phyloP scores from a whole-genome alignment of 2,113 vertebrate genomes.

The Poeciliopsis turrubarensis region DNA sequence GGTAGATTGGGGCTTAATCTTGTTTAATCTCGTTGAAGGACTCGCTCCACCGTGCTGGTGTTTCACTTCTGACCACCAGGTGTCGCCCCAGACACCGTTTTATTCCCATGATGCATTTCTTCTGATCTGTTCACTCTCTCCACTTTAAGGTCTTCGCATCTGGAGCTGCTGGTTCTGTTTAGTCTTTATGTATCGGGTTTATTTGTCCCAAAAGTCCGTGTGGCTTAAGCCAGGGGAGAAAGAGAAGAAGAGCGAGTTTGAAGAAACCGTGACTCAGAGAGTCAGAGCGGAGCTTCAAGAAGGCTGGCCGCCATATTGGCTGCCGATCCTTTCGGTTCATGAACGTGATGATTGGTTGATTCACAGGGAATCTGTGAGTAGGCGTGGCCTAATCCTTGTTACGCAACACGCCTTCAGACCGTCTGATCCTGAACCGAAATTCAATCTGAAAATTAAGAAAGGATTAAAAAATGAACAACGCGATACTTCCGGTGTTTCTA shows the following conservation, averaged over 20 bases:
- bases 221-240: not conserved
- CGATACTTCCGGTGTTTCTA: too few species aligned
- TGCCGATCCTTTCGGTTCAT: constrained; percentile 63
- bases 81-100: not conserved
- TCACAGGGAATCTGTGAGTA: constrained; percentile 43
- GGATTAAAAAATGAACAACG: too few species aligned
- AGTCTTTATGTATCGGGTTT: not conserved
- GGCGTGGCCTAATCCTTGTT: constrained; percentile 66
- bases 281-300: rapidly evolving
- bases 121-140: not conserved
- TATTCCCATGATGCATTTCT: constrained; percentile 63
- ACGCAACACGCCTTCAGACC: constrained; percentile 64
- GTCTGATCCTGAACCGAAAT: constrained; percentile 60
- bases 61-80: not conserved
- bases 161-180: not conserved
- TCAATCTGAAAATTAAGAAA: too few species aligned
- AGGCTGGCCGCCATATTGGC: rapidly evolving
- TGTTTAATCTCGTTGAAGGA: not conserved
- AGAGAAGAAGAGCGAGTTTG: not conserved
- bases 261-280: constrained; percentile 18
- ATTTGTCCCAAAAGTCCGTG: not conserved
- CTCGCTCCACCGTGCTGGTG: too few species aligned
- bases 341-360: constrained; percentile 61
- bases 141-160: not conserved
- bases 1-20: not conserved